Percentiles rank a stretch among this genome's conserved stretches.
Conservation (phyloP, 2,113 vertebrate species). For the Scolopax mira region DNA sequence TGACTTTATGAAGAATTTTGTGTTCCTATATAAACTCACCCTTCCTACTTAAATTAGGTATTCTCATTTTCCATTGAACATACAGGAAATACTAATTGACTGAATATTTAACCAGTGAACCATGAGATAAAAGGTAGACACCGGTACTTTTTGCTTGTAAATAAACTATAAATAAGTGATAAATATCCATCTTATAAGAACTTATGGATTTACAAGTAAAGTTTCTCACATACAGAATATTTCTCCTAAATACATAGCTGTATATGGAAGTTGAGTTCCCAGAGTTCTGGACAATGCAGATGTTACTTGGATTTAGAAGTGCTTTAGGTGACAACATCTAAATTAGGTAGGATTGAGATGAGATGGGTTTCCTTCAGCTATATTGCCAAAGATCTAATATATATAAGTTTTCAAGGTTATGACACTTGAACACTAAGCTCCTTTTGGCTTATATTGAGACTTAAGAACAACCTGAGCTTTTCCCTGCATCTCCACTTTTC, state of each 20-base stretch:
- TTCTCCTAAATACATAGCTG: background rate
- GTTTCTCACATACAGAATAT: background rate
- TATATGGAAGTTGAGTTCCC: background rate
- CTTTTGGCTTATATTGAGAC: background rate
- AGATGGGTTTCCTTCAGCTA: background rate
- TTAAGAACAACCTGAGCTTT: background rate
- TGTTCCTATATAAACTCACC: background rate
- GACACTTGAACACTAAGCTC: background rate
- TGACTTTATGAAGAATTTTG: background rate
- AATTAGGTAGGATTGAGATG: background rate
- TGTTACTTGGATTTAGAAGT: background rate
- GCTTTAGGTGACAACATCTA: background rate
- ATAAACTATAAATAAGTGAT: background rate
- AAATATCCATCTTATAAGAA: background rate
- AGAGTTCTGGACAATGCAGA: background rate
- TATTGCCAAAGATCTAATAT: background rate
- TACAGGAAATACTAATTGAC: background rate
- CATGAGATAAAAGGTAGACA: rapidly evolving
- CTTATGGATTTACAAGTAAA: background rate
- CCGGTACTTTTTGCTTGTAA: background rate
- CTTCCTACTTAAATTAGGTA: background rate
- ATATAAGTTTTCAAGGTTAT: background rate
- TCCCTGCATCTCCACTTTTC: background rate
- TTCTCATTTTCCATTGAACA: background rate
- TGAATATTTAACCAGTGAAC: background rate